Evolutionary conservation across 2,113 vertebrate species (phyloP).

Genomic region (Dolichallabes microphthalmus): DNA sequence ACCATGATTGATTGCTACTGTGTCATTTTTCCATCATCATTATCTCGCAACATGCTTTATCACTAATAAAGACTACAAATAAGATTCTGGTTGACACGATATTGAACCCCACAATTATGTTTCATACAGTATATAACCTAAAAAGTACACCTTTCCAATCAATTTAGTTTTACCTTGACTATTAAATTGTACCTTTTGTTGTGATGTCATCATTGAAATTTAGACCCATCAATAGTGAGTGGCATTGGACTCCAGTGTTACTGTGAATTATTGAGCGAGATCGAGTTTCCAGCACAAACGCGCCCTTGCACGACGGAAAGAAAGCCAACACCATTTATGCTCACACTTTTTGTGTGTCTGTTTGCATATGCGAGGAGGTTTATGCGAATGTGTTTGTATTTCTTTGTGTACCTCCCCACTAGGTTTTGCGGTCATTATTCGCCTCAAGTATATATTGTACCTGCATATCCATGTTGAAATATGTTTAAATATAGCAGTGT

Average conservation of each 20-base stretch:
- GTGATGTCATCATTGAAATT: background rate
- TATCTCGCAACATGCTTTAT: background rate
- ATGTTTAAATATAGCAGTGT: background rate
- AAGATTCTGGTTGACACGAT: background rate
- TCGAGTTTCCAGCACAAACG: slow-evolving; percentile 63
- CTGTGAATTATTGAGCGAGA: slow-evolving; percentile 71
- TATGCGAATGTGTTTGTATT: slow-evolving; percentile 33
- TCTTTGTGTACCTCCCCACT: background rate
- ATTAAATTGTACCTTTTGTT: background rate
- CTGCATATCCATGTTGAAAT: background rate
- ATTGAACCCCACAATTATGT: background rate
- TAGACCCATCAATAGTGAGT: slow-evolving; percentile 58
- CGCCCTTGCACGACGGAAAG: slow-evolving; percentile 71
- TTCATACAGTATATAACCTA: background rate
- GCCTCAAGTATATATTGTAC: slow-evolving; percentile 8
- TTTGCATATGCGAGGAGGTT: slow-evolving; percentile 47
- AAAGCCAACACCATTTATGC: slow-evolving; percentile 74
- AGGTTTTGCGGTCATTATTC: slow-evolving; percentile 1
- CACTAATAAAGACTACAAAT: background rate
- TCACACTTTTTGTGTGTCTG: slow-evolving; percentile 56
- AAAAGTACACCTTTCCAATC: background rate
- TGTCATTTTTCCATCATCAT: background rate
- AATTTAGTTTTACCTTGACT: background rate
- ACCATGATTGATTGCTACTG: slow-evolving; percentile 11
- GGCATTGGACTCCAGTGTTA: slow-evolving; percentile 64